A percentile compares a stretch with the other conserved stretches of the same genome.
Evolutionary conservation across 2,113 vertebrate species (phyloP).

Genomic region (Pseudopodoces humilis): DNA sequence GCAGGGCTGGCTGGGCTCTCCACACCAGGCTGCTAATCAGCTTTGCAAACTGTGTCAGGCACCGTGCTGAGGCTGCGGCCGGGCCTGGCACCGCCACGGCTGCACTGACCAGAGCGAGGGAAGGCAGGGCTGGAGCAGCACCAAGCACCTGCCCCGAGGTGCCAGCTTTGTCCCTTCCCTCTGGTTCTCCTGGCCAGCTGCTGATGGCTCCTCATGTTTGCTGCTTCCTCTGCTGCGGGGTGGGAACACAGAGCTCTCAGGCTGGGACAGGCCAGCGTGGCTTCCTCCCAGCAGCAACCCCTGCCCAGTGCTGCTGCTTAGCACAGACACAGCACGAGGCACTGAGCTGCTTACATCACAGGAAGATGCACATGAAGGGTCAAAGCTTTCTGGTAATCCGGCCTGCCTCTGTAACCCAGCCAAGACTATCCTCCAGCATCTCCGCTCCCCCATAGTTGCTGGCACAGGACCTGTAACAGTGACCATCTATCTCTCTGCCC

Average conservation of each 20-base stretch:
- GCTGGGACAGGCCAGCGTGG: not conserved
- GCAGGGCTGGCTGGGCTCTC: not conserved
- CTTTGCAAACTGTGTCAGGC: conserved; percentile 16
- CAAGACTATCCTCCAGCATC: not conserved
- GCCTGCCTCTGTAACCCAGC: not conserved
- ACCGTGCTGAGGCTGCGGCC: accelerated
- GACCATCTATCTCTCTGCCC: not conserved
- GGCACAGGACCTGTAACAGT: not conserved
- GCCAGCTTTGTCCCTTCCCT: not conserved
- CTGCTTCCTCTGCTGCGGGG: not conserved
- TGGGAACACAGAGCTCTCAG: not conserved
- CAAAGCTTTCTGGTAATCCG: not conserved
- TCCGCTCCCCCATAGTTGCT: not conserved
- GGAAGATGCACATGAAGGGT: not conserved
- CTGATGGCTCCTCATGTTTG: not conserved
- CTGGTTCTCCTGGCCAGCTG: accelerated
- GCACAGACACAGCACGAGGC: accelerated
- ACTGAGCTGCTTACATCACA: not conserved
- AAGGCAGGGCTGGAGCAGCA: not conserved
- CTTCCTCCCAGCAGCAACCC: not conserved
- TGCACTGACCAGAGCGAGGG: accelerated
- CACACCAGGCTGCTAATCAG: conserved; percentile 8
- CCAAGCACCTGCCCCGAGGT: accelerated
- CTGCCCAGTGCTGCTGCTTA: accelerated
- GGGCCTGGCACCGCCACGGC: not conserved